A percentile compares a stretch with the other conserved stretches of the same genome.
Evolutionary conservation across 2,888 invertebrate species (phyloP).

Genomic region (Hydrotaea diabolus): DNA sequence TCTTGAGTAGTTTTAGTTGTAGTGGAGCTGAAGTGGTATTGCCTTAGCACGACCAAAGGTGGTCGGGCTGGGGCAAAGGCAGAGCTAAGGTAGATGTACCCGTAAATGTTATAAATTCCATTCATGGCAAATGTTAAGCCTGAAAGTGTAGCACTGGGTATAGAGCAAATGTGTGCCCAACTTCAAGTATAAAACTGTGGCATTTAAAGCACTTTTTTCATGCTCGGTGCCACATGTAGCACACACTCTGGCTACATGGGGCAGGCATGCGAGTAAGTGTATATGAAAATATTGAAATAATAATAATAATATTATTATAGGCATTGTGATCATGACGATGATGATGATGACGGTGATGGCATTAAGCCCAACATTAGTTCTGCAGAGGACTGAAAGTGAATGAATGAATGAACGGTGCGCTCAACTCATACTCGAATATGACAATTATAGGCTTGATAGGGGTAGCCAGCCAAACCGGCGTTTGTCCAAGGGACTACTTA

Average conservation of each 20-base stretch:
- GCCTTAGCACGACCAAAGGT: too few species aligned
- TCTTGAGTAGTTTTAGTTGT: slow-evolving; percentile 16
- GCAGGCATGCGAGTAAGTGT: neutral
- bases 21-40: neutral
- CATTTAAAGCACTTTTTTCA: neutral
- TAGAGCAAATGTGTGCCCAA: neutral
- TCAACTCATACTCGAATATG: slow-evolving; percentile 2
- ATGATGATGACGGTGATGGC: neutral
- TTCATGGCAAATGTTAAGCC: slow-evolving; percentile 20
- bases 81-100: neutral
- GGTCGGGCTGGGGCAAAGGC: neutral
- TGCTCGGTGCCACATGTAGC: neutral
- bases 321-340: neutral
- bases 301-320: slow-evolving; percentile 11
- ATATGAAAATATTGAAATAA: slow-evolving; percentile 15
- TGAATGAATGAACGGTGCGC: neutral
- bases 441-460: slow-evolving; percentile 13
- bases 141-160: neutral
- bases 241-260: neutral
- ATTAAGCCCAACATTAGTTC: slow-evolving; percentile 12
- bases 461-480: neutral
- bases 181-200: neutral
- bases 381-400: slow-evolving; percentile 10
- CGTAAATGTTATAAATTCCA: slow-evolving; percentile 23
- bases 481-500: neutral